Conservation (phyloP, 2,113 vertebrate genomes). For the Zapus hudsonius region DNA sequence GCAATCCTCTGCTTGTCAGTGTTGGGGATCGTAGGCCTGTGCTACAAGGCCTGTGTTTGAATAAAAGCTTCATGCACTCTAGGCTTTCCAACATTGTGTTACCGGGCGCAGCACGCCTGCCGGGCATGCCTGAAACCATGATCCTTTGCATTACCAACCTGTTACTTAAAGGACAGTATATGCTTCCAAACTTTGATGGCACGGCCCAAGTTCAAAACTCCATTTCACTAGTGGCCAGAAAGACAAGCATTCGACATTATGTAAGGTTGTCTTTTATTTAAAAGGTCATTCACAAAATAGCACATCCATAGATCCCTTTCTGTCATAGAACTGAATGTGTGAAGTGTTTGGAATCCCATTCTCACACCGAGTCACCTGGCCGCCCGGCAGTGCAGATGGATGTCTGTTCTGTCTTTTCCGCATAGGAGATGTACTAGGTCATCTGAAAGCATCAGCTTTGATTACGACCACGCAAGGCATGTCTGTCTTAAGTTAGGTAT, state of each 20-base stretch:
- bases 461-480: slow-evolving; percentile 87
- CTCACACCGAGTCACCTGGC: slow-evolving; percentile 84
- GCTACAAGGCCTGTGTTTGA: too few species aligned
- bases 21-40: too few species aligned
- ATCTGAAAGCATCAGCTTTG: slow-evolving; percentile 82
- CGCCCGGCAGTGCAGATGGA: slow-evolving; percentile 81
- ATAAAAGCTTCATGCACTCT: too few species aligned
- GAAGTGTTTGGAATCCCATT: slow-evolving; percentile 86
- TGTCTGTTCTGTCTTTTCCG: slow-evolving; percentile 84
- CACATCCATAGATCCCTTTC: slow-evolving; percentile 90
- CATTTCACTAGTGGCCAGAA: slow-evolving; percentile 29
- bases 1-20: too few species aligned
- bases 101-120: too few species aligned
- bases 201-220: not conserved
- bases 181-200: not conserved
- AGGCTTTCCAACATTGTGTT: too few species aligned
- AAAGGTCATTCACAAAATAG: slow-evolving; percentile 94
- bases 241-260: slow-evolving; percentile 82
- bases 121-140: not conserved
- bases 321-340: slow-evolving; percentile 90
- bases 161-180: not conserved
- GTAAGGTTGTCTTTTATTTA: slow-evolving; percentile 92
- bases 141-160: not conserved
- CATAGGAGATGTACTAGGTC: slow-evolving; percentile 83
- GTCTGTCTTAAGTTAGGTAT: slow-evolving; percentile 86